phyloP scores from a whole-genome alignment of 1,140 invertebrate species.

The Bursaphelenchus mucronatus region DNA sequence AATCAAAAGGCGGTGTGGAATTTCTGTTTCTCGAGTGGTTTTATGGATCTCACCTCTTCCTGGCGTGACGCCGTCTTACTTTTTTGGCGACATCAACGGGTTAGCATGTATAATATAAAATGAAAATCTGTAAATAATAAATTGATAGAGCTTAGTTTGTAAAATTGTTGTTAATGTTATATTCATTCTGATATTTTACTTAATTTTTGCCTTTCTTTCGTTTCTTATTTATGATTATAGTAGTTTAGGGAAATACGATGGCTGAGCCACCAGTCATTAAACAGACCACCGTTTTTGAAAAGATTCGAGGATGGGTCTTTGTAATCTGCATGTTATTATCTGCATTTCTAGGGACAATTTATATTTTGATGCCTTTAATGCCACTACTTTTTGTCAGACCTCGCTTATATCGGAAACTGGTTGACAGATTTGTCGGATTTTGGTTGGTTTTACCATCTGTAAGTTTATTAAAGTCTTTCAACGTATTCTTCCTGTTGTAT shows the following conservation, averaged over 20 bases:
- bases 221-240: not conserved
- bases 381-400: constrained; percentile 43
- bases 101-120: constrained; percentile 1
- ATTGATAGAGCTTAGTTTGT: not conserved
- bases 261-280: constrained; percentile 45
- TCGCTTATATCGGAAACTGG: constrained; percentile 30
- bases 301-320: constrained; percentile 39
- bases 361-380: constrained; percentile 45
- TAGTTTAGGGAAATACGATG: constrained; percentile 16
- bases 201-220: not conserved
- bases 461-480: constrained; percentile 23
- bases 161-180: not conserved
- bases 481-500: constrained; percentile 12
- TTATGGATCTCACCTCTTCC: constrained; percentile 24
- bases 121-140: not conserved
- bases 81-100: not conserved
- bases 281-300: constrained; percentile 26
- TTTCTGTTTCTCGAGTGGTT: constrained; percentile 52
- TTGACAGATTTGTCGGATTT: constrained; percentile 53
- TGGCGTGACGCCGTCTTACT: not conserved
- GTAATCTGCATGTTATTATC: constrained; percentile 40
- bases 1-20: constrained; percentile 39
- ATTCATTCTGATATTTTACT: not conserved
- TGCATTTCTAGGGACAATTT: constrained; percentile 49
- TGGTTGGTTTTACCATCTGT: constrained; percentile 48